phyloP scores from a whole-genome alignment of 2,888 invertebrate species.

The Neoaliturus tenellus region DNA sequence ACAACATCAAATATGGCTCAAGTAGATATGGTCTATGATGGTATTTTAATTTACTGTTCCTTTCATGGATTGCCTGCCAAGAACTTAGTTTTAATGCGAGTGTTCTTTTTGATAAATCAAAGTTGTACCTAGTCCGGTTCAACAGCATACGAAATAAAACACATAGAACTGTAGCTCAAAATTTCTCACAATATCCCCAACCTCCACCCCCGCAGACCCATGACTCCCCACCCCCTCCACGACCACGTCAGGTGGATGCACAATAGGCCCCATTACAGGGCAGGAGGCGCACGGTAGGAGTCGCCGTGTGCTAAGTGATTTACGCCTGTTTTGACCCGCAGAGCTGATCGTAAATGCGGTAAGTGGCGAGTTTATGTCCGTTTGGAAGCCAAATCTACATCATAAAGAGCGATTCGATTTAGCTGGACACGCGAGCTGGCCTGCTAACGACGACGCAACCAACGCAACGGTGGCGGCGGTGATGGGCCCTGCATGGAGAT shows the following conservation, averaged over 20 bases:
- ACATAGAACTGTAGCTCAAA: too few species aligned
- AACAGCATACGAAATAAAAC: too few species aligned
- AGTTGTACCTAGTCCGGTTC: too few species aligned
- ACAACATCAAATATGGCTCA: too few species aligned
- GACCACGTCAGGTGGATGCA: not conserved
- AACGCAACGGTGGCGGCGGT: not conserved
- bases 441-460: not conserved
- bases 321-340: slow-evolving; percentile 11
- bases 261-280: not conserved
- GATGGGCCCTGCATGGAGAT: not conserved
- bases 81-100: too few species aligned
- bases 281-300: slow-evolving; percentile 14
- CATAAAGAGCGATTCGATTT: slow-evolving; percentile 33
- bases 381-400: slow-evolving; percentile 35
- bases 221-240: not conserved
- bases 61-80: too few species aligned
- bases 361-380: slow-evolving; percentile 33
- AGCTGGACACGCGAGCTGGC: slow-evolving; percentile 19
- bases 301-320: not conserved
- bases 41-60: too few species aligned
- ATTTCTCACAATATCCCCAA: not conserved
- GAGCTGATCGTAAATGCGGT: slow-evolving; percentile 18
- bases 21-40: too few species aligned
- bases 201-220: not conserved
- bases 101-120: too few species aligned